Percentiles rank a stretch among this genome's conserved stretches.
Evolutionary conservation across 1,140 invertebrate species (phyloP).

Genomic region (Hesperophylax magnus): DNA sequence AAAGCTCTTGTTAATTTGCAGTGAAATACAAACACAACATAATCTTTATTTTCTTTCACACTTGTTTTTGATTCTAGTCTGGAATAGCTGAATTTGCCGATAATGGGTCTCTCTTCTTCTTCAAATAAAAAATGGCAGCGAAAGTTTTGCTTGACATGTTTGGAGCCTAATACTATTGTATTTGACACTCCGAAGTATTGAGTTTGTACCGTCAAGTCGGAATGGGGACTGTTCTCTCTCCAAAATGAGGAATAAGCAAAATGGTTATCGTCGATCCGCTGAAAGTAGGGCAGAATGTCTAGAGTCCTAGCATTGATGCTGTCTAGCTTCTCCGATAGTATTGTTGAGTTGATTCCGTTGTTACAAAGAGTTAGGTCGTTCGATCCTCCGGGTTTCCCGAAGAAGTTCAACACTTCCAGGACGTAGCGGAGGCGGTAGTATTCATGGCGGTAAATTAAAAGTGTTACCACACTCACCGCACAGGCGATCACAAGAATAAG

Average conservation of each 20-base stretch:
- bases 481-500: conserved; percentile 77
- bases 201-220: conserved; percentile 49
- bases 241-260: conserved; percentile 72
- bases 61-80: conserved; percentile 56
- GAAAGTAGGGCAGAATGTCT: conserved; percentile 67
- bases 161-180: conserved; percentile 69
- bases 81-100: conserved; percentile 68
- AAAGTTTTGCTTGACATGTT: conserved; percentile 64
- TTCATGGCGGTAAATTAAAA: conserved; percentile 83
- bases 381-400: conserved; percentile 74
- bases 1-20: conserved; percentile 66
- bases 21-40: conserved; percentile 67
- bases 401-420: conserved; percentile 83
- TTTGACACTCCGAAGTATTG: conserved; percentile 61
- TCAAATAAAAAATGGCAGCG: conserved; percentile 73
- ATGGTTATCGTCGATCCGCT: conserved; percentile 69
- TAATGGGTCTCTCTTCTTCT: conserved; percentile 67
- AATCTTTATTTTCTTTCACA: conserved; percentile 58
- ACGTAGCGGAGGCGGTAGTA: conserved; percentile 83
- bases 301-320: conserved; percentile 65
- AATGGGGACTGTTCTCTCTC: conserved; percentile 67
- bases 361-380: conserved; percentile 69
- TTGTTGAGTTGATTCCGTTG: conserved; percentile 68
- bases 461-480: conserved; percentile 76
- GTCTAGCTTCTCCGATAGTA: conserved; percentile 66